Evolutionary conservation across 92 coral and sea anemone species (phyloP), one percentile per base, ranked within the genome.

Genomic region (Epizoanthus fatuus): DNA sequence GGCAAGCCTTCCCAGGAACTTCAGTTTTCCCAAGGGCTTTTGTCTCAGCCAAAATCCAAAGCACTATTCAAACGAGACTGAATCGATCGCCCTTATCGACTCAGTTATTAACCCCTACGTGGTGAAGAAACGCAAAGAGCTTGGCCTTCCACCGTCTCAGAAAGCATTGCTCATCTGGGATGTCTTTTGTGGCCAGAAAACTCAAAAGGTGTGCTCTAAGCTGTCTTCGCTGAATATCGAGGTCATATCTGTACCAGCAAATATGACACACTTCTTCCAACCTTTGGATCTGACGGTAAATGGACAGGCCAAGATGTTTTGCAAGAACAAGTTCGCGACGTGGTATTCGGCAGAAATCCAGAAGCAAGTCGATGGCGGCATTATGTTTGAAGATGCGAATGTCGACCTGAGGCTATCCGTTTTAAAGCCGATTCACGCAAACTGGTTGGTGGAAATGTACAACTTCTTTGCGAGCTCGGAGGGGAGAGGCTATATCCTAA

Each of bases 21-120:
- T 69, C 70, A 80, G 69, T 39, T 89, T 89, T 79, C 86, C 92
- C 38, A 78, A 79, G 81, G 81, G 92, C 51, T 89, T 89, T 59
- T 89, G 86, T 76, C 66, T 89, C 74, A 83, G 87, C 79, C 92
- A 88, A 70, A 88, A 88, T 73, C 92, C 88, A 64, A 89, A 89
- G 56, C 88, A 89, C 86, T 84, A 84, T 68, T 84, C 88, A 19
- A 84, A 89, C 57, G 88, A 89, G 74, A 58, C 83, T 16, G 88
- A 89, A 84, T 65, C 88, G 44, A 45, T 89, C 42, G 85, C 55
- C 79, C 88, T 84, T 49, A 68, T 88, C 44, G 84, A 88, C 47
- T 53, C 82, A 13, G 75, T 87, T 10, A 80, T 70, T 45, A 60
- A 86, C 38, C 90, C 90, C 84, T 79, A 79, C 72, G 19, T 79